phyloP scores from a whole-genome alignment of 92 coral and sea anemone genomes.

The Anthopleura xanthogrammica region DNA sequence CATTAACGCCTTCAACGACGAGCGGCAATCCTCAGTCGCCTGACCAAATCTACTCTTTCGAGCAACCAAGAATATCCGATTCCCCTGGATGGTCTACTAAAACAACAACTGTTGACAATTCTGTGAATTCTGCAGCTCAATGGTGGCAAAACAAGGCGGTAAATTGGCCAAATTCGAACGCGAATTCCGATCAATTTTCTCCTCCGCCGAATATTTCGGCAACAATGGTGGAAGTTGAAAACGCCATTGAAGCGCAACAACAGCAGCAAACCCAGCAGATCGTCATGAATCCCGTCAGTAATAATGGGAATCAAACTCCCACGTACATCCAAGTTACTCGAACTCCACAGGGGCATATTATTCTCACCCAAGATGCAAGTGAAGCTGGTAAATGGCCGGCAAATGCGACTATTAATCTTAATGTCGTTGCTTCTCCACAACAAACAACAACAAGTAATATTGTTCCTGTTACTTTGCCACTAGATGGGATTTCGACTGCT shows the following conservation, averaged over 20 bases:
- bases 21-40: slow-evolving; percentile 39
- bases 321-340: slow-evolving; percentile 84
- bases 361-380: slow-evolving; percentile 71
- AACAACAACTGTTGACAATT: slow-evolving; percentile 55
- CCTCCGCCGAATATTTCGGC: slow-evolving; percentile 52
- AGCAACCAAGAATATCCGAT: slow-evolving; percentile 58
- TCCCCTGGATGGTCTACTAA: slow-evolving; percentile 76
- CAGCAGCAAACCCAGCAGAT: slow-evolving; percentile 59
- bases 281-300: slow-evolving; percentile 42
- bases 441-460: slow-evolving; percentile 27
- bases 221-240: slow-evolving; percentile 43
- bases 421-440: slow-evolving; percentile 51
- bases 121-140: slow-evolving; percentile 34
- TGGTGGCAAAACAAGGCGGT: slow-evolving; percentile 90
- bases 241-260: slow-evolving; percentile 46
- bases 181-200: slow-evolving; percentile 51
- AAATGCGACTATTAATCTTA: slow-evolving; percentile 63
- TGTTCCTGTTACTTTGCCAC: slow-evolving; percentile 36
- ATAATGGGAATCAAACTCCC: slow-evolving; percentile 46
- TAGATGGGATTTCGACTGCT: slow-evolving; percentile 16
- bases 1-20: slow-evolving; percentile 37
- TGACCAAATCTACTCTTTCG: slow-evolving; percentile 47
- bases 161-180: slow-evolving; percentile 65
- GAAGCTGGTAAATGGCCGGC: slow-evolving; percentile 82
- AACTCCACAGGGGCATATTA: slow-evolving; percentile 84